Evolutionary conservation across 2,113 vertebrate genomes (phyloP).

Genomic region (Tylochromis polylepis): DNA sequence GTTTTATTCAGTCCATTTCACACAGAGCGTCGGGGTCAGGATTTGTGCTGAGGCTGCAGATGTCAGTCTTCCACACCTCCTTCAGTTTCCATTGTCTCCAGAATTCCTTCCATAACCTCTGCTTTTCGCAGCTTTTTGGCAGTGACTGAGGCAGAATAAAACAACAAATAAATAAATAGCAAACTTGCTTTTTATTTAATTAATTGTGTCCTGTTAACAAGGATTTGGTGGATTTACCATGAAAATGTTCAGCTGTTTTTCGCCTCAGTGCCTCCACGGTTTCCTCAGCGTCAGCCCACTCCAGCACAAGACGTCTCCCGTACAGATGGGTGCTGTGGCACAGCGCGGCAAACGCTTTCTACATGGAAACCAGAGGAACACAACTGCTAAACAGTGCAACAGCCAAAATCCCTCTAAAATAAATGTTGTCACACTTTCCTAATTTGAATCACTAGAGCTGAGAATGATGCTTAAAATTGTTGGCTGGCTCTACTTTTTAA

Average conservation of each 20-base stretch:
- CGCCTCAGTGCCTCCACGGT: conserved; percentile 83
- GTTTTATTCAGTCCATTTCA: not conserved
- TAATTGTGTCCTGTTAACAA: not conserved
- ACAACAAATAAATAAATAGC: not conserved
- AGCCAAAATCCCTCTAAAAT: not conserved
- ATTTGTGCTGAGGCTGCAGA: not conserved
- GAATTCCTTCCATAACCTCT: conserved; percentile 79
- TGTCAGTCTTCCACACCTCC: conserved; percentile 46
- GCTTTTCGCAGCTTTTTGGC: conserved; percentile 78
- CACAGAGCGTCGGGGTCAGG: not conserved
- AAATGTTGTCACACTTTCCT: not conserved
- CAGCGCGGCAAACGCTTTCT: conserved; percentile 91
- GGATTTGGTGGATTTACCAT: conserved; percentile 71
- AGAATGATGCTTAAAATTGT: not conserved
- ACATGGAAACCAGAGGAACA: not conserved
- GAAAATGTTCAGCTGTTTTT: conserved; percentile 88
- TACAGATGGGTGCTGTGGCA: conserved; percentile 98
- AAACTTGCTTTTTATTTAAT: not conserved
- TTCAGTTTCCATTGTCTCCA: conserved; percentile 83
- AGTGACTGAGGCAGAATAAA: conserved; percentile 61
- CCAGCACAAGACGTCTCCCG: conserved; percentile 89
- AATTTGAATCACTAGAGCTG: not conserved
- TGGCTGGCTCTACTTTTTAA: not conserved
- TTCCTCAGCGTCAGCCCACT: conserved; percentile 91
- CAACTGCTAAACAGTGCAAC: not conserved